A percentile compares a stretch with the other conserved stretches of the same genome.
These are phyloP conservation scores for Danaus chrysippus DNA, from an alignment of 2,888 invertebrate genomes.

Conservation along the genomic window DNA sequence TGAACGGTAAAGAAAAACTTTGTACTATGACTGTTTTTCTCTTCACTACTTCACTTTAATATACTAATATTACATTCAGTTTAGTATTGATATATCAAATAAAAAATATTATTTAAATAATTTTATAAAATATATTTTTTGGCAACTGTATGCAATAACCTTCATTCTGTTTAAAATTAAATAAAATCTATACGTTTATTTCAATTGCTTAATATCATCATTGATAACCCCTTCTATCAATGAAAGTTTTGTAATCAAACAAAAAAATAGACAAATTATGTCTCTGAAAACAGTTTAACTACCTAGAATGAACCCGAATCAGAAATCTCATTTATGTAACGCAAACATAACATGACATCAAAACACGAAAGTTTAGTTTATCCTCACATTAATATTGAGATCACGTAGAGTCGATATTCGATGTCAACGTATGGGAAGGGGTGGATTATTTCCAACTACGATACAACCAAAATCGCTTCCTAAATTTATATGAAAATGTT, in stretches of 20 bases:
- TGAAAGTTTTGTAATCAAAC: neutral
- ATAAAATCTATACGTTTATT: too few relatives aligned
- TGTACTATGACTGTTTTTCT: too few relatives aligned
- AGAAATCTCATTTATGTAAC: conserved; percentile 1
- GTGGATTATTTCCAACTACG: conserved; percentile 1
- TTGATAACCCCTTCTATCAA: neutral
- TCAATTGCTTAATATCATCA: too few relatives aligned
- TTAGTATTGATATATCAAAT: too few relatives aligned
- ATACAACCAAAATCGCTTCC: conserved; percentile 16
- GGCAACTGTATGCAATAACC: too few relatives aligned
- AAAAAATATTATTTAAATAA: too few relatives aligned
- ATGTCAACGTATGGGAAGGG: conserved; percentile 1
- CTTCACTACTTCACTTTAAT: too few relatives aligned
- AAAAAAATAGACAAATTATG: neutral
- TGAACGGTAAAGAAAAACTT: too few relatives aligned
- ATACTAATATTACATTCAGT: too few relatives aligned
- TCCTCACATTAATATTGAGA: conserved; percentile 8
- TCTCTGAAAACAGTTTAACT: neutral
- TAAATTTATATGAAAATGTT: conserved; percentile 20
- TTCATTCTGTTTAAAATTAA: too few relatives aligned
- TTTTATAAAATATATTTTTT: too few relatives aligned
- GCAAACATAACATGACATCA: conserved; percentile 3
- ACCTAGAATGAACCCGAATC: neutral
- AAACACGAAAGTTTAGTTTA: conserved; percentile 6
- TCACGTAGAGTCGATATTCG: conserved; percentile 12